Conservation (phyloP, 2,797 vertebrate genomes). For the Hyperoplus immaculatus region DNA sequence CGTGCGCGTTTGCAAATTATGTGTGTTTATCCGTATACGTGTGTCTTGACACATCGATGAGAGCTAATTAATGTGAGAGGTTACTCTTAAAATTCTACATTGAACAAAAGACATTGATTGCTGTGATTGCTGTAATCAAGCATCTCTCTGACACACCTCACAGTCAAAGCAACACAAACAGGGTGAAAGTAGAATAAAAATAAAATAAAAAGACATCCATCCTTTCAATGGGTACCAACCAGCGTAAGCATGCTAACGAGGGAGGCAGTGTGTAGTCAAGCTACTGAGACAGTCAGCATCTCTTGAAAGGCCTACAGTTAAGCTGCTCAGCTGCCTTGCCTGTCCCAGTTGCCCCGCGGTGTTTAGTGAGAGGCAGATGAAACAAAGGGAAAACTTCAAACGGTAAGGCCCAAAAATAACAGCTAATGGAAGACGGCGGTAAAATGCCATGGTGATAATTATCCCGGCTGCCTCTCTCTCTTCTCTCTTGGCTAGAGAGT, state of each 20-base stretch:
- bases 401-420: slow-evolving; percentile 80
- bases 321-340: slow-evolving; percentile 71
- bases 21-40: slow-evolving; percentile 51
- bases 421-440: slow-evolving; percentile 77
- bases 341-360: slow-evolving; percentile 70
- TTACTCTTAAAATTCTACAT: slow-evolving; percentile 61
- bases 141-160: slow-evolving; percentile 67
- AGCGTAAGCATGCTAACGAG: slow-evolving; percentile 68
- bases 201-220: slow-evolving; percentile 39
- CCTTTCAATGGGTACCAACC: slow-evolving; percentile 47
- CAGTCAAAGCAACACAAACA: slow-evolving; percentile 71
- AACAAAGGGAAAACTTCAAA: slow-evolving; percentile 83
- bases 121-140: slow-evolving; percentile 76
- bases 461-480: slow-evolving; percentile 71
- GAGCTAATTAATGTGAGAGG: slow-evolving; percentile 79
- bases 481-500: slow-evolving; percentile 68
- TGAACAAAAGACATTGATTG: slow-evolving; percentile 81
- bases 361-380: slow-evolving; percentile 78
- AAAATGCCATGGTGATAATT: slow-evolving; percentile 86
- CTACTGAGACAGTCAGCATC: slow-evolving; percentile 64
- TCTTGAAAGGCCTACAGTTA: slow-evolving; percentile 75
- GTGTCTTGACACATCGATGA: slow-evolving; percentile 52
- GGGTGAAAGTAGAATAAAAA: slow-evolving; percentile 39
- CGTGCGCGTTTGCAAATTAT: slow-evolving; percentile 13
- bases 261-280: slow-evolving; percentile 60